Conservation (phyloP, 23 tunicate species). For the Diplosoma virens region DNA sequence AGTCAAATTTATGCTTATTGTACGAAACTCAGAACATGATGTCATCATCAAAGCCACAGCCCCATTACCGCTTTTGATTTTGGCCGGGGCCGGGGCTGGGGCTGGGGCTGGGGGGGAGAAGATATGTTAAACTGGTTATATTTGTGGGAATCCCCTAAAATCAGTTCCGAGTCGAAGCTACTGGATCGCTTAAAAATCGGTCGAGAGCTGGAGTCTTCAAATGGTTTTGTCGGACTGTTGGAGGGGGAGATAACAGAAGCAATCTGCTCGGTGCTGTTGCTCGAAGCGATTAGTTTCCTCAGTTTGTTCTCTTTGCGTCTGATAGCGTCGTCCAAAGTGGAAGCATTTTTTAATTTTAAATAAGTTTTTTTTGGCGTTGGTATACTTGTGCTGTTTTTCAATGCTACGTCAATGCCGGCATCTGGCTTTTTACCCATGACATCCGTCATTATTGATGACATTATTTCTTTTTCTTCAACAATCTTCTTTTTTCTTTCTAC, state of each 20-base stretch:
- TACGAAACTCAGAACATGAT: neutral
- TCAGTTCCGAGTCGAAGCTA: conserved; percentile 6
- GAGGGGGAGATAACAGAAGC: no score
- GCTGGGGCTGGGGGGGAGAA: no score
- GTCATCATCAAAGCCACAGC: conserved; percentile 12
- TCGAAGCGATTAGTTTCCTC: no score
- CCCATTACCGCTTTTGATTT: conserved; percentile 6
- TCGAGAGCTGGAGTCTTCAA: no score
- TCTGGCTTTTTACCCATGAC: conserved; percentile 20
- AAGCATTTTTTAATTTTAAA: no score
- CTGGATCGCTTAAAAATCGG: conserved; percentile 6
- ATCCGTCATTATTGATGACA: conserved; percentile 46
- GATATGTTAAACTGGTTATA: no score
- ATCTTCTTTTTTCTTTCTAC: conserved; percentile 51
- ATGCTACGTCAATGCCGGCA: neutral
- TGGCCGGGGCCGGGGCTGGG: neutral
- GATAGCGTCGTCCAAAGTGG: no score
- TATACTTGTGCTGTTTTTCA: conserved; percentile 1
- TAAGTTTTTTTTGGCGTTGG: neutral
- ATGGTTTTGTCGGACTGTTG: no score
- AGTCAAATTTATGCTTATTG: neutral
- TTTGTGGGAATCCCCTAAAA: neutral
- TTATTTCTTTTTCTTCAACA: conserved; percentile 69
- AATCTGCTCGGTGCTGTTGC: no score
- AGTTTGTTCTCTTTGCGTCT: neutral